Base-by-base conservation (phyloP, 2,888 invertebrate species). In the Hyppa rectilinea region DNA sequence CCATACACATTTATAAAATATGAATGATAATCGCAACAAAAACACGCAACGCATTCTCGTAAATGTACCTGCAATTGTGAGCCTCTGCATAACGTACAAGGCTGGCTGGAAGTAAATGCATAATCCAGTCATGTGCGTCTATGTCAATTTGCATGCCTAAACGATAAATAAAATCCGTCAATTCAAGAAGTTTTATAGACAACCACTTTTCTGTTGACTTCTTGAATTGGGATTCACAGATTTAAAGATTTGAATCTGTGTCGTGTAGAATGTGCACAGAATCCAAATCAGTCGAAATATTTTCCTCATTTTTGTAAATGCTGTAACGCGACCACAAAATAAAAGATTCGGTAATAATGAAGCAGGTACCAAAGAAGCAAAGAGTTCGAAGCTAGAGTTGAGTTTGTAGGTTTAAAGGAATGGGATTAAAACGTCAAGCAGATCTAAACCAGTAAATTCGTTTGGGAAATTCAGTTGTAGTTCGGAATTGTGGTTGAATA, bases 371-470 rank as follows among this genome's bases (percentile, higher is more conserved):
- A 40, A 34, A 17, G 10, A 4, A 34, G n/a, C 29, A 23, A 53
- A 47, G 53, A 34, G 49, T 7, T 26, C 26, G 36, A 10, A 36
- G 43, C 38, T n/a, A n/a, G n/a, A n/a, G n/a, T n/a, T n/a, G n/a
- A n/a, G n/a, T n/a, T 52, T 50, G 45, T 68, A 26, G 36, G 36
- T 52, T 38, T 17, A 67, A 52, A 52, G 52, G 43, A 17, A 43
- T 5, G 17, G 53, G 69, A 68, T 71, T 76, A 43, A 31, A 76
- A 47, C 23, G 53, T 23, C 69, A 69, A 49, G 53, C 49, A 76
- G 76, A 23, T 29, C 76, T 71, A 68, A 68, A 55, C 40, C 76
- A 68, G 29, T 47, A 40, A 68, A 47, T 68, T 55, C 4, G 7
- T 68, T 67, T 40, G 12, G 53, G 34, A 68, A 67, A 75, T 67